These are phyloP conservation scores for Phainopepla nitens DNA, from an alignment of 2,113 vertebrate genomes.

Conservation along the genomic window DNA sequence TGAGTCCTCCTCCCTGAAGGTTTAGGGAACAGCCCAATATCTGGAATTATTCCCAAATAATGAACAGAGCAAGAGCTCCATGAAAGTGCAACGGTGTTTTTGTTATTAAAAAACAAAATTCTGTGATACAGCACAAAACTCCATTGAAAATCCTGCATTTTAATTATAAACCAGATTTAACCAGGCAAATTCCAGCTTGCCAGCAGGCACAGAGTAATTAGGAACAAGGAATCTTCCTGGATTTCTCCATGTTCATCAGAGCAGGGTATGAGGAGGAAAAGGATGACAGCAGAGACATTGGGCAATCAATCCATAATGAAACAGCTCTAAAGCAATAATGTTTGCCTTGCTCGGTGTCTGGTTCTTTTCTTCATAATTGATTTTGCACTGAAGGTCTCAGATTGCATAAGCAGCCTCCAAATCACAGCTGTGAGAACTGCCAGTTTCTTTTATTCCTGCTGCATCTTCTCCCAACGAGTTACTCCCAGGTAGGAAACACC, in stretches of 20 bases:
- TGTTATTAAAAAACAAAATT: neutral
- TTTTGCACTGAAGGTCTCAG: neutral
- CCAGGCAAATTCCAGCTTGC: neutral
- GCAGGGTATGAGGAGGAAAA: neutral
- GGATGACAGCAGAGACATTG: neutral
- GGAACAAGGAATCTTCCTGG: neutral
- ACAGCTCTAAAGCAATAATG: neutral
- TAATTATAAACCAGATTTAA: neutral
- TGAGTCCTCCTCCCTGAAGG: neutral
- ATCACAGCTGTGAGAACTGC: neutral
- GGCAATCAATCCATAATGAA: neutral
- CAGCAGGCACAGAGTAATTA: neutral
- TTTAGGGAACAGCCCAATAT: neutral
- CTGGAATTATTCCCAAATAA: neutral
- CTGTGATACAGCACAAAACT: rapidly evolving
- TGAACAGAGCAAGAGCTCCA: neutral
- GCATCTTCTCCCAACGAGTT: neutral
- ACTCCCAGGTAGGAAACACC: neutral
- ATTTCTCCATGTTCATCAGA: neutral
- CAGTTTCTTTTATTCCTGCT: neutral
- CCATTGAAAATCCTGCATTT: neutral
- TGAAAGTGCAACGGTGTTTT: rapidly evolving
- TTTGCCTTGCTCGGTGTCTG: neutral
- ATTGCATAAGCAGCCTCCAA: neutral
- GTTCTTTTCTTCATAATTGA: neutral